Percentiles rank a stretch among this genome's conserved stretches.
phyloP scores from a whole-genome alignment of 2,113 vertebrate species.

The Aphyosemion australe region DNA sequence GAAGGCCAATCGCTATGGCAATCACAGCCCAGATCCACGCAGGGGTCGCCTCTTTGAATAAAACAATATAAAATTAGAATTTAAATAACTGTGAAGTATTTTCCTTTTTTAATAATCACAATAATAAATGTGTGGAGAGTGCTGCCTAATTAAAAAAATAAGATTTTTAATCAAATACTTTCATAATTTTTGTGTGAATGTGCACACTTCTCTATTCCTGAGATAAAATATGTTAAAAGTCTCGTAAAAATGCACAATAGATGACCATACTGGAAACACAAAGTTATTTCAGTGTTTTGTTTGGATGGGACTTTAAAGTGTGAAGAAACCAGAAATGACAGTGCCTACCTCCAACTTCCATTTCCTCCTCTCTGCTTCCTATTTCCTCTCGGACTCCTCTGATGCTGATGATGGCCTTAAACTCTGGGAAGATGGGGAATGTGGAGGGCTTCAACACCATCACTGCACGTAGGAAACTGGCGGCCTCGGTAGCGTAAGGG shows the following conservation, averaged over 20 bases:
- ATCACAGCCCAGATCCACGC: slow-evolving; percentile 78
- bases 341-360: slow-evolving; percentile 62
- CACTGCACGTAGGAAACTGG: slow-evolving; percentile 79
- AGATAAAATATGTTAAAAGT: not conserved
- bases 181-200: not conserved
- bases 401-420: slow-evolving; percentile 73
- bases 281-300: slow-evolving; percentile 38
- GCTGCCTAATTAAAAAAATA: no score
- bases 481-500: slow-evolving; percentile 75
- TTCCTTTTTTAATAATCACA: no score
- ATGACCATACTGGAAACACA: slow-evolving; percentile 30
- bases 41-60: slow-evolving; percentile 51
- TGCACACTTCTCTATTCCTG: not conserved
- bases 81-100: not conserved
- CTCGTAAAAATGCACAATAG: slow-evolving; percentile 2
- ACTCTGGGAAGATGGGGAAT: slow-evolving; percentile 51
- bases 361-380: slow-evolving; percentile 65
- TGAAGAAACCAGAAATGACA: slow-evolving; percentile 4
- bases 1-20: slow-evolving; percentile 70
- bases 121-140: no score
- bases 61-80: not conserved
- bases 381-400: slow-evolving; percentile 79
- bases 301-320: slow-evolving; percentile 36
- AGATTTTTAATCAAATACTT: no score
- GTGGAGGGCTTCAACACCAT: slow-evolving; percentile 53